Base-by-base conservation (phyloP, 2,113 vertebrate genomes). In the Malurus elegans region DNA sequence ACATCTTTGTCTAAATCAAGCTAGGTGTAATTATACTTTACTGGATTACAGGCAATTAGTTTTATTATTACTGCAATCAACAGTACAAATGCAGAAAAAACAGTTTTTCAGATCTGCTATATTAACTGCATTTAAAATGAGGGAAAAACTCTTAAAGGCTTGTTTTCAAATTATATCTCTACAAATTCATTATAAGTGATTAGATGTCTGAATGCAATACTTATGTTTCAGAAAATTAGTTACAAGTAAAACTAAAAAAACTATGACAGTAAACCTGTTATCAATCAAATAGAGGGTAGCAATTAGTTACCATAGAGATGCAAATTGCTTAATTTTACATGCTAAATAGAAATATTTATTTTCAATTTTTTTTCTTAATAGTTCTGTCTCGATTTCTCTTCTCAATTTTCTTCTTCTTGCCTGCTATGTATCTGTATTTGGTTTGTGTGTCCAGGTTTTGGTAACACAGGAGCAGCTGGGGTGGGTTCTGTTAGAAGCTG, bases 21-120 rank as follows among this genome's bases (percentile, higher is more conserved):
- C 11, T 69, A 93, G 65, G 32, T 93, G 57, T 83, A 94, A 95
- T 96, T 96, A 96, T 65, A 82, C 58, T 94, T 91, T 76, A 89
- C 84, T 76, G 44, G 44, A 95, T 95, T 96, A 85, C 18, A 90
- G 70, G 73, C 66, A 95, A 87, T 96, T 95, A 86, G 62, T 65
- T 96, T 90, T 82, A 92, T 93, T 96, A 95, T 91, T 90, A 83
- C 70, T 73, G 75, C 53, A 96, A 96, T 95, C 90, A 96, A 82
- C 66, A 71, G 44, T 42, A 89, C 28, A 93, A 96, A 96, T 73
- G 12, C 19, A 91, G 32, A 87, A 88, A 82, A 90, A 88, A 4
- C 45, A 66, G 18, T 42, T 93, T 96, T 94, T 86, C 28, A 82
- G 21, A 64, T 92, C 44, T 79, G 61, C n/a, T 86, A 32, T 83